A percentile compares a stretch with the other conserved stretches of the same genome.
Evolutionary conservation across 1,140 invertebrate genomes (phyloP).

Genomic region (Dreissena rostriformis): DNA sequence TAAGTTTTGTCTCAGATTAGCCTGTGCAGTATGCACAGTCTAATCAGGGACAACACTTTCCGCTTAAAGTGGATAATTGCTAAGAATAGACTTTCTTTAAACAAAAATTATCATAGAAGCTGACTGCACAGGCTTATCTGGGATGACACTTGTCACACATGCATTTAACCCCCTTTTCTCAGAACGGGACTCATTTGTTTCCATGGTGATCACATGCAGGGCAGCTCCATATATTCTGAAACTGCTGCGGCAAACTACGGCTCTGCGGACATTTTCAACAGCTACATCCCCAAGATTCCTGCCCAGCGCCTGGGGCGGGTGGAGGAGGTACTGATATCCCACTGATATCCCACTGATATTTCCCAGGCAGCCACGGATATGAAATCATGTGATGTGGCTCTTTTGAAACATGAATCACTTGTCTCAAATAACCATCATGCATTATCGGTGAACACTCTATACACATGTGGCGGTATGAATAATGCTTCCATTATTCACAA

Average conservation of each 20-base stretch:
- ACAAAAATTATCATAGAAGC: neutral
- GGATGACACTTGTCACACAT: neutral
- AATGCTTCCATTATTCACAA: too few species aligned
- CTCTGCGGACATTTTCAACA: constrained; percentile 77
- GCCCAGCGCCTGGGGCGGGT: constrained; percentile 80
- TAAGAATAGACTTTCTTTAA: neutral
- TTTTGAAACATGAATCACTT: too few species aligned
- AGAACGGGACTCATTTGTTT: neutral
- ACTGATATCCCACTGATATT: neutral
- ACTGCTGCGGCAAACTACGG: constrained; percentile 83
- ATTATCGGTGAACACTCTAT: too few species aligned
- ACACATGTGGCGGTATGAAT: too few species aligned
- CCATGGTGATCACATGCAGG: constrained; percentile 61
- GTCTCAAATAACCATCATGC: too few species aligned
- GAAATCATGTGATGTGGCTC: too few species aligned
- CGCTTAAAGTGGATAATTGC: too few species aligned
- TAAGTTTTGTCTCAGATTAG: too few species aligned
- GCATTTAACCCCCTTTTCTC: neutral
- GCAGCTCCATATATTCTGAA: constrained; percentile 80
- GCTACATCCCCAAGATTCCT: constrained; percentile 75
- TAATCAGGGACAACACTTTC: too few species aligned
- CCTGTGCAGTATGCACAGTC: too few species aligned
- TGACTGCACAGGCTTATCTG: neutral
- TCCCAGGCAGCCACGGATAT: neutral
- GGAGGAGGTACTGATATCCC: constrained; percentile 77